Percentiles rank a stretch among this genome's conserved stretches.
These are phyloP conservation scores for Elachura formosa DNA, from an alignment of 2,113 vertebrate genomes.

Conservation along the genomic window DNA sequence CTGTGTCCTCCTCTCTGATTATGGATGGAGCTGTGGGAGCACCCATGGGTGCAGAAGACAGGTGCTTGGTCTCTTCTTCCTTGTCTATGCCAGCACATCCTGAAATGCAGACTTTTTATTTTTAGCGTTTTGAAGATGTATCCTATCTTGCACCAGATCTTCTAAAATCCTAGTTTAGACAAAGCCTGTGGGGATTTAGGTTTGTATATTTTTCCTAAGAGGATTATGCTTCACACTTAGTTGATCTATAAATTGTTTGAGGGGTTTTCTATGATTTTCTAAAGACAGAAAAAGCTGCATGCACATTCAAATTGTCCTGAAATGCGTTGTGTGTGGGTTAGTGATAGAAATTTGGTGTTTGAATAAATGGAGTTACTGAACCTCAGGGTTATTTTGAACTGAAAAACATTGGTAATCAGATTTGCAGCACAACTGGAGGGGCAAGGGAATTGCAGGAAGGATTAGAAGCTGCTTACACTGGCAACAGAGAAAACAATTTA, in stretches of 20 bases:
- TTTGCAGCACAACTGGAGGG: constrained; percentile 4
- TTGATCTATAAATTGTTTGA: constrained; percentile 8
- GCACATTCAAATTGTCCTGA: background rate
- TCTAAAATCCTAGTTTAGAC: background rate
- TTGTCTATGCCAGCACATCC: background rate
- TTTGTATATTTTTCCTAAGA: constrained; percentile 41
- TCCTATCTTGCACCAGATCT: background rate
- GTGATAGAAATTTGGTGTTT: background rate
- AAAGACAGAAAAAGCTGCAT: fast-evolving
- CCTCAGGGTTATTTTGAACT: background rate
- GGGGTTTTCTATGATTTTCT: background rate
- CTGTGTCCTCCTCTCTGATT: background rate
- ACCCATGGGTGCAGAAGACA: fast-evolving
- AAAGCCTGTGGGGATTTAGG: background rate
- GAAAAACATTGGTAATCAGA: constrained; percentile 1
- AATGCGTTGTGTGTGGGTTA: background rate
- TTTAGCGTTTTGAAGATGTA: background rate
- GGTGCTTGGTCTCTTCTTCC: background rate
- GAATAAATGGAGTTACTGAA: background rate
- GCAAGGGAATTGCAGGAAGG: constrained; percentile 10
- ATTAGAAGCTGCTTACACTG: background rate
- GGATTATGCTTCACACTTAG: constrained; percentile 21
- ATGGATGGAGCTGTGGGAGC: background rate
- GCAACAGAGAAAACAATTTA: background rate
- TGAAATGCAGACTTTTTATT: background rate